These are phyloP conservation scores for Drosophila ironensis DNA, from an alignment of 1,140 invertebrate genomes.

Conservation along the genomic window DNA sequence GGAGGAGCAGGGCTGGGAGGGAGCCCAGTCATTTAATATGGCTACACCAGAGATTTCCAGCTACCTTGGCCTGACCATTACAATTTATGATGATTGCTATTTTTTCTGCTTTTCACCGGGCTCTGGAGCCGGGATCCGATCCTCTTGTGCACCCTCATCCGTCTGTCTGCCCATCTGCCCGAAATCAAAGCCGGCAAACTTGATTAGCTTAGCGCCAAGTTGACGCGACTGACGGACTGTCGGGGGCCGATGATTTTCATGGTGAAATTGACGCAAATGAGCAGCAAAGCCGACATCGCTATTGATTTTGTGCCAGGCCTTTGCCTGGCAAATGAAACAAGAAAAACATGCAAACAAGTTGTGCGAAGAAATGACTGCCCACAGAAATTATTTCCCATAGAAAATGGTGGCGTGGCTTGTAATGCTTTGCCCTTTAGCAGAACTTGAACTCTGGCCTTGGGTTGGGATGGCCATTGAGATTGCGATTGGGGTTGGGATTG, in stretches of 20 bases:
- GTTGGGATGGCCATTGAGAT: no score
- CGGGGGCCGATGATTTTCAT: slow-evolving; percentile 50
- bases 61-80: slow-evolving; percentile 53
- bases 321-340: slow-evolving; percentile 18
- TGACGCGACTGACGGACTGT: slow-evolving; percentile 27
- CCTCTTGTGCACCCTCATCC: neutral
- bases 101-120: slow-evolving; percentile 15
- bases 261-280: slow-evolving; percentile 67
- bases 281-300: slow-evolving; percentile 38
- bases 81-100: slow-evolving; percentile 75
- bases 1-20: no score
- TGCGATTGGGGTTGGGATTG: no score
- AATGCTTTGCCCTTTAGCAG: slow-evolving; percentile 56
- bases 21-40: slow-evolving; percentile 23
- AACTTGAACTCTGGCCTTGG: slow-evolving; percentile 66
- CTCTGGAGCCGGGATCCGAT: no score
- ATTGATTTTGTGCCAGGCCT: slow-evolving; percentile 61
- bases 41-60: slow-evolving; percentile 48
- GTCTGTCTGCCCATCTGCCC: neutral
- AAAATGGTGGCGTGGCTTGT: slow-evolving; percentile 19
- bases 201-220: slow-evolving; percentile 71
- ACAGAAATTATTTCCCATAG: slow-evolving; percentile 55
- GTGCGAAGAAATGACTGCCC: slow-evolving; percentile 17
- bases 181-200: slow-evolving; percentile 50
- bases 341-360: slow-evolving; percentile 26